These are phyloP conservation scores for Drosophila eohydei DNA, from an alignment of 2,888 invertebrate genomes.

Conservation along the genomic window DNA sequence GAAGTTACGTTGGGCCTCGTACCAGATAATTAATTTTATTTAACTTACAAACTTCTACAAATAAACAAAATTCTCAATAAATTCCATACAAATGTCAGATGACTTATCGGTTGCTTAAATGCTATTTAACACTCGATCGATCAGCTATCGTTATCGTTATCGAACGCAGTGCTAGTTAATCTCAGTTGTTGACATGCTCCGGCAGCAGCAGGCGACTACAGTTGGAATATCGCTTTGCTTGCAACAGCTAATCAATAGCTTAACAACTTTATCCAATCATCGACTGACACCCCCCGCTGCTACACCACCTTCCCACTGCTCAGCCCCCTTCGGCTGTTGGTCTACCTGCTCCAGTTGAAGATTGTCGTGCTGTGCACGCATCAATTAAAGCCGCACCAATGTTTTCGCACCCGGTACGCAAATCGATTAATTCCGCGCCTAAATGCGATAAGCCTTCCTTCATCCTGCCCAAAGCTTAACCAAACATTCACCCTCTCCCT, in stretches of 20 bases:
- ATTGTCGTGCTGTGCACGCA: constrained; percentile 73
- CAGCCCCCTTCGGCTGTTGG: background rate
- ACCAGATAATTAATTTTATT: too few species aligned
- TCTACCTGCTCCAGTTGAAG: constrained; percentile 1
- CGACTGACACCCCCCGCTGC: constrained; percentile 12
- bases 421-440: constrained; percentile 79
- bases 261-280: constrained; percentile 61
- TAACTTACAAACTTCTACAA: too few species aligned
- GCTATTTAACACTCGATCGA: constrained; percentile 13
- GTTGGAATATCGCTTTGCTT: constrained; percentile 16
- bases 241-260: constrained; percentile 51
- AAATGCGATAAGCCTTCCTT: constrained; percentile 72
- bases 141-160: constrained; percentile 1
- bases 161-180: constrained; percentile 22
- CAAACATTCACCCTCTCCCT: background rate
- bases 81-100: background rate
- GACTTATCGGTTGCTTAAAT: constrained; percentile 1
- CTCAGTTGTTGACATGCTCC: constrained; percentile 41
- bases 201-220: constrained; percentile 26
- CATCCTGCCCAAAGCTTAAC: constrained; percentile 8
- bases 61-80: background rate
- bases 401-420: constrained; percentile 83
- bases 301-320: background rate
- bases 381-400: constrained; percentile 83
- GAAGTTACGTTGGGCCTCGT: too few species aligned